Evolutionary conservation across 2,797 vertebrate species (phyloP).

Genomic region (Phalloptychus januarius): DNA sequence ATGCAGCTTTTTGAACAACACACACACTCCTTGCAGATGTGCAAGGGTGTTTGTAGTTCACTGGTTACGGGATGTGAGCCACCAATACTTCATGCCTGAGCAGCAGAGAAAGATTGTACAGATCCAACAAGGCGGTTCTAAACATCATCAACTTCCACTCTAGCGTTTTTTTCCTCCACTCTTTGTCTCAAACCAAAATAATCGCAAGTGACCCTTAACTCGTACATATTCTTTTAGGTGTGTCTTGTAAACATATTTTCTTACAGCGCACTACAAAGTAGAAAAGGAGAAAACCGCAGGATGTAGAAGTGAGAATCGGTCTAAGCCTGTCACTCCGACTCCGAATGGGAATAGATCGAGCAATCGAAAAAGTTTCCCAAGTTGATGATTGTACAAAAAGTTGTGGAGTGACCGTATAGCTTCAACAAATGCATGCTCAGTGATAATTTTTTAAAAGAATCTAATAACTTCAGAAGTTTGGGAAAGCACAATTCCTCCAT

Average conservation of each 20-base stretch:
- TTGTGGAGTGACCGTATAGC: not conserved
- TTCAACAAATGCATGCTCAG: not conserved
- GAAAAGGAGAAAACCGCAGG: not conserved
- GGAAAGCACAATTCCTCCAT: constrained; percentile 19
- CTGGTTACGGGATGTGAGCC: constrained; percentile 13
- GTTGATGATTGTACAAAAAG: not conserved
- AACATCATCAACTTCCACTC: not conserved
- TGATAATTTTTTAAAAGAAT: not conserved
- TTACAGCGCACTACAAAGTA: not conserved
- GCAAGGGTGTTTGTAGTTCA: constrained; percentile 8
- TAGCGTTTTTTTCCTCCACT: not conserved
- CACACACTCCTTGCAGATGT: constrained; percentile 34
- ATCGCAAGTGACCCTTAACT: not conserved
- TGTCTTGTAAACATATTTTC: not conserved
- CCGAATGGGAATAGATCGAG: not conserved
- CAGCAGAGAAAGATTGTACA: not conserved
- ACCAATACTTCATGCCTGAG: not conserved
- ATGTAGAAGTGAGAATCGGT: not conserved
- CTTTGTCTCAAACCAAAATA: not conserved
- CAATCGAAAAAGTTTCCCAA: not conserved
- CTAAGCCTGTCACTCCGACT: not conserved
- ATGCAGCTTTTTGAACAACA: constrained; percentile 34
- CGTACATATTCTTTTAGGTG: not conserved
- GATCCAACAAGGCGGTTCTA: not conserved
- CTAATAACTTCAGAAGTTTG: not conserved